A percentile compares a stretch with the other conserved stretches of the same genome.
Evolutionary conservation across 2,888 invertebrate genomes (phyloP).

Genomic region (Acheta domesticus): DNA sequence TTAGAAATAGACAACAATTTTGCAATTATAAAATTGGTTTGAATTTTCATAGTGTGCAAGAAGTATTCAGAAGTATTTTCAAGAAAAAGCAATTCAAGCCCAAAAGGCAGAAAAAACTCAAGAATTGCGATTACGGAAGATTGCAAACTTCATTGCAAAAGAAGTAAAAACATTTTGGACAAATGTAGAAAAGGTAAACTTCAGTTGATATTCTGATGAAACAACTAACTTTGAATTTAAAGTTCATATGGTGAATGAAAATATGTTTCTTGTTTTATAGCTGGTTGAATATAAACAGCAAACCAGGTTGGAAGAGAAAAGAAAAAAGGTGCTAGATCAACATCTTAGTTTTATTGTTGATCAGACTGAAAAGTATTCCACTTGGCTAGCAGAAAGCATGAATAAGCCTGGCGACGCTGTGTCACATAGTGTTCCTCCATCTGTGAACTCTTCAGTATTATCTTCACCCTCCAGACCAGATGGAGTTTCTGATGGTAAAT

Average conservation of each 20-base stretch:
- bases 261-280: constrained; percentile 46
- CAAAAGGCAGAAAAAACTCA: constrained; percentile 90
- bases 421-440: constrained; percentile 46
- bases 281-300: constrained; percentile 92
- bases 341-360: constrained; percentile 97
- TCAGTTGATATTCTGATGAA: constrained; percentile 25
- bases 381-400: constrained; percentile 82
- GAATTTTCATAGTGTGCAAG: constrained; percentile 65
- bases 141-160: constrained; percentile 87
- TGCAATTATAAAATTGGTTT: neutral
- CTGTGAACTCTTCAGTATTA: constrained; percentile 52
- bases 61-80: constrained; percentile 87
- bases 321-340: constrained; percentile 91
- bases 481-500: constrained; percentile 53
- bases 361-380: constrained; percentile 95
- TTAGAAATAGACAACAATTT: neutral
- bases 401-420: constrained; percentile 53
- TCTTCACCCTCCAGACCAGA: constrained; percentile 49
- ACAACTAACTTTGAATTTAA: neutral
- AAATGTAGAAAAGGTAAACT: constrained; percentile 83
- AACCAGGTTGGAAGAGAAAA: constrained; percentile 87
- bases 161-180: constrained; percentile 93
- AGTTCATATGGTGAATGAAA: neutral
- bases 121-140: constrained; percentile 76
- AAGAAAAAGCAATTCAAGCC: constrained; percentile 84